A percentile compares a stretch with the other conserved stretches of the same genome.
These are phyloP conservation scores for Nixonia krombeini DNA, from an alignment of 1,140 invertebrate species.

Conservation along the genomic window DNA sequence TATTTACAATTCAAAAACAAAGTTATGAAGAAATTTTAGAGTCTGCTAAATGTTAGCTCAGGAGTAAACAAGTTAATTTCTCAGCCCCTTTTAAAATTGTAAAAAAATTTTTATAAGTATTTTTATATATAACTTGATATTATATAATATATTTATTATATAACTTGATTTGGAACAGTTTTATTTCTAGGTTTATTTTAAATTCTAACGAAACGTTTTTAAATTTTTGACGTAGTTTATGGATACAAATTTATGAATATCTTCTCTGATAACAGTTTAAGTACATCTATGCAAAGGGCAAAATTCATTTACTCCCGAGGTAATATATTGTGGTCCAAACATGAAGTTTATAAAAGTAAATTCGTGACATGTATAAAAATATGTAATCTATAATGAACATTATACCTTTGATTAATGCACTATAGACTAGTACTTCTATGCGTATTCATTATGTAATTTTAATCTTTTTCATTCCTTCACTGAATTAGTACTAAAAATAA, in stretches of 20 bases:
- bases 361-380: slow-evolving; percentile 54
- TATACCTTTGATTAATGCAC: slow-evolving; percentile 52
- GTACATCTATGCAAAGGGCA: neutral
- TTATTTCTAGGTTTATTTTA: too few species aligned
- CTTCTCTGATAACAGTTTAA: slow-evolving; percentile 4
- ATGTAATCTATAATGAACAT: slow-evolving; percentile 50
- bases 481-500: neutral
- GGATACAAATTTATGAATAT: too few species aligned
- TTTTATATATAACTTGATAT: too few species aligned
- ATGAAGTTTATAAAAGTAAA: slow-evolving; percentile 49
- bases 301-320: slow-evolving; percentile 13
- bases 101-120: too few species aligned
- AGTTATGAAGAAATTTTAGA: slow-evolving; percentile 23
- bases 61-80: slow-evolving; percentile 2
- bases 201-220: too few species aligned
- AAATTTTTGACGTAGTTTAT: too few species aligned
- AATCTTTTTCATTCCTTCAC: neutral
- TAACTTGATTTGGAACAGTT: slow-evolving; percentile 11
- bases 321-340: slow-evolving; percentile 18
- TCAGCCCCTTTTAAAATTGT: too few species aligned
- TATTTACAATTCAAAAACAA: slow-evolving; percentile 64
- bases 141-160: neutral
- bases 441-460: slow-evolving; percentile 7
- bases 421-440: slow-evolving; percentile 36
- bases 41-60: slow-evolving; percentile 11